Base-by-base conservation (phyloP, 1,140 invertebrate genomes). In the Spodoptera litura region DNA sequence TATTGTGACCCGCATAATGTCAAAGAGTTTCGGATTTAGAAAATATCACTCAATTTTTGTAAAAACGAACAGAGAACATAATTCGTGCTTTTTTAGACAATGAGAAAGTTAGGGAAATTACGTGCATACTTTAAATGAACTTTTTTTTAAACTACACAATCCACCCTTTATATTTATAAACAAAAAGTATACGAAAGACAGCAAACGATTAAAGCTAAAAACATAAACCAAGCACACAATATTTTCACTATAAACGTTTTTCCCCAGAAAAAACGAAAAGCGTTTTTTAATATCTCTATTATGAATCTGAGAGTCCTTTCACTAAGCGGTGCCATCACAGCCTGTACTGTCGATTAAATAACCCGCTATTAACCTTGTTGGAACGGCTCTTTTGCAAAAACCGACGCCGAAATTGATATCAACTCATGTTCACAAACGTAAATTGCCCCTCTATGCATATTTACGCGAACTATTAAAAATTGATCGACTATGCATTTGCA, bases 381-480 rank as follows among this genome's bases (percentile, higher is more conserved):
- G 79, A 59, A 66, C 38, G 72, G 51, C 83, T 79, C 81, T 84
- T 86, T 88, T 80, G 80, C 81, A 83, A 87, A 87, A 87, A 86
- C 79, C 81, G 74, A 74, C 78, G 70, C 51, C 72, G 49, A 86
- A 88, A 88, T 86, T 85, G 83, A 87, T 87, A 86, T 84, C 80
- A 84, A 84, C 81, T 85, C 82, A 86, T 83, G 78, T 80, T 79
- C 81, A 84, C 81, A 84, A 83, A 85, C 82, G 81, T 80, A 78
- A 81, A 86, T 85, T 86, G 83, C 51, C 78, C 73, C 71, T 87
- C 83, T 83, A 83, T 87, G 83, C 81, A 87, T 86, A 86, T 87
- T 85, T 85, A 86, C 84, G 81, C 68, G 84, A 73, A 82, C 80
- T 82, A 84, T 87, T 84, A 84, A 87, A 84, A 80, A 82, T 78